These are phyloP conservation scores for Micromussa lordhowensis DNA, from an alignment of 92 coral and sea anemone genomes.

Conservation along the genomic window DNA sequence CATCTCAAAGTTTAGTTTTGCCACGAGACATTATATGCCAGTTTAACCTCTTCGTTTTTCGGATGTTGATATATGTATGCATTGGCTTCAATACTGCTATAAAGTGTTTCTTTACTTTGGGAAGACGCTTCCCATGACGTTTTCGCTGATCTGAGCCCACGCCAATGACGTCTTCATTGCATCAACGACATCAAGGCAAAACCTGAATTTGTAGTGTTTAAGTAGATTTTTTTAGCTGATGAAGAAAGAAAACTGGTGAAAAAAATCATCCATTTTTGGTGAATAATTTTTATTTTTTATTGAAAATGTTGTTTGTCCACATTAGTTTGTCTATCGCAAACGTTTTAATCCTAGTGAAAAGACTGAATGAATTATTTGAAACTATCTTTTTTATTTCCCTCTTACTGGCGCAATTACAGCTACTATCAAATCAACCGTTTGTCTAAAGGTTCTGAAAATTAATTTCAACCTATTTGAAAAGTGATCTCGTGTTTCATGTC, in stretches of 20 bases:
- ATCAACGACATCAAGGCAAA: neutral
- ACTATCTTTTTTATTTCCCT: neutral
- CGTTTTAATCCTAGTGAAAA: neutral
- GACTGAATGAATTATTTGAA: neutral
- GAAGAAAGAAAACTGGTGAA: neutral
- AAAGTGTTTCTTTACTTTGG: neutral
- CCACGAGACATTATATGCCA: neutral
- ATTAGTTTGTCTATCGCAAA: slow-evolving; percentile 4
- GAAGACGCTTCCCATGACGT: neutral
- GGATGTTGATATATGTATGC: neutral
- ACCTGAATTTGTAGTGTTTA: neutral
- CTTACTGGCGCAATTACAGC: neutral
- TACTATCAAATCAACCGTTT: neutral
- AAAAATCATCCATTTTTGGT: neutral
- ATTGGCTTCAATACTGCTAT: neutral
- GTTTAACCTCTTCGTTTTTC: neutral
- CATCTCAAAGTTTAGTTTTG: neutral
- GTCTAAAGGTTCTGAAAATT: neutral
- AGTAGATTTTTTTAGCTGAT: neutral
- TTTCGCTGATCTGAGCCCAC: neutral
- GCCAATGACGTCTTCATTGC: neutral
- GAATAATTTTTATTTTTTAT: neutral
- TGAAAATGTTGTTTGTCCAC: neutral
- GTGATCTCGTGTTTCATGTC: neutral
- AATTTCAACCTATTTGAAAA: neutral